Conservation (phyloP, 1,140 invertebrate species). For the Vanessa atalanta region DNA sequence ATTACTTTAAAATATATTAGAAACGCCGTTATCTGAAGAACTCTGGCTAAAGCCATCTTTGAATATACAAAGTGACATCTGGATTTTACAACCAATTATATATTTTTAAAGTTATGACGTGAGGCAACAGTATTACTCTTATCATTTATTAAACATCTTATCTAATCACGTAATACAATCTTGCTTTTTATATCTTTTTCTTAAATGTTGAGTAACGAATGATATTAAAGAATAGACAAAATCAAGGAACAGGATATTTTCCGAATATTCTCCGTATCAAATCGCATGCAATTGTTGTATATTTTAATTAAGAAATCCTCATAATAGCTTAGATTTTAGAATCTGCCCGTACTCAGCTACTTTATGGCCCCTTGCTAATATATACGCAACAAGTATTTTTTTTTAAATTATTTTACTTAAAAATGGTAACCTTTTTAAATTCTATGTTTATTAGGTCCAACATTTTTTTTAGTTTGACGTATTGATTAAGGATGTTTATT, state of each 20-base stretch:
- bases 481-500: no score
- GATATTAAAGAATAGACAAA: neutral
- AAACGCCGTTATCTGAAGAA: slow-evolving; percentile 40
- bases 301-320: no score
- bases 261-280: neutral
- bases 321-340: no score
- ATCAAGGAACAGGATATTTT: neutral
- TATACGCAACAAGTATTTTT: no score
- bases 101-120: slow-evolving; percentile 41
- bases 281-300: no score
- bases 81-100: slow-evolving; percentile 53
- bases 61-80: slow-evolving; percentile 46
- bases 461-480: no score
- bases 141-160: slow-evolving; percentile 14
- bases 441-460: no score
- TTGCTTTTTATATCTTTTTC: neutral
- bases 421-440: no score
- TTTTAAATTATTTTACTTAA: no score
- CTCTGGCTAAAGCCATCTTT: slow-evolving; percentile 50
- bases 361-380: no score
- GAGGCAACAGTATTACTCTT: slow-evolving; percentile 26
- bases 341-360: no score
- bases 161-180: neutral
- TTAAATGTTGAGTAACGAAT: neutral
- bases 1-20: slow-evolving; percentile 48